A percentile compares a stretch with the other conserved stretches of the same genome.
Evolutionary conservation across 2,888 invertebrate genomes (phyloP).

Genomic region (Leucophenga maculata): DNA sequence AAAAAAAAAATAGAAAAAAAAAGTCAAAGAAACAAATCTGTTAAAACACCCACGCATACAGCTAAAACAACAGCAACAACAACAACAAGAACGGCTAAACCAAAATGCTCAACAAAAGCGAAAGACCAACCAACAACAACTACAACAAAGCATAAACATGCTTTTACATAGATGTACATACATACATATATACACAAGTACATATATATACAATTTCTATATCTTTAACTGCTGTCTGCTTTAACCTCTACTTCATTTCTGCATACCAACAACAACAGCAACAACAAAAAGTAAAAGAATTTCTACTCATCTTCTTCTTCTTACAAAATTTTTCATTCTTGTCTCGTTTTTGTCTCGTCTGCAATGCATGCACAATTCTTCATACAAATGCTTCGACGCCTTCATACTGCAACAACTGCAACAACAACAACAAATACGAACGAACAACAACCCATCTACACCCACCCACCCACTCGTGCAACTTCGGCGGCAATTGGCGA

Average conservation of each 20-base stretch:
- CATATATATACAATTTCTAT: constrained; percentile 1
- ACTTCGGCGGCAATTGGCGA: constrained; percentile 30
- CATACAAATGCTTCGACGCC: constrained; percentile 19
- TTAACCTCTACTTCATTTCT: constrained; percentile 41
- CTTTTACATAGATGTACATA: constrained; percentile 21
- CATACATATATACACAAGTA: not conserved
- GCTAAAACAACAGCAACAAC: constrained; percentile 39
- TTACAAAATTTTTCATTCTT: constrained; percentile 64
- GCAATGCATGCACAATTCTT: constrained; percentile 39
- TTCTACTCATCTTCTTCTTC: constrained; percentile 3
- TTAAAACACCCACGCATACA: constrained; percentile 40
- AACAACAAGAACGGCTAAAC: not conserved
- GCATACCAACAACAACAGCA: constrained; percentile 25
- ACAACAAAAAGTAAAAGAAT: constrained; percentile 34
- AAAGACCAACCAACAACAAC: not conserved
- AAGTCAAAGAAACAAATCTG: constrained; percentile 47
- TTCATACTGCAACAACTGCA: not conserved
- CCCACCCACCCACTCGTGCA: constrained; percentile 35
- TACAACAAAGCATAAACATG: constrained; percentile 31
- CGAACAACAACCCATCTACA: constrained; percentile 26
- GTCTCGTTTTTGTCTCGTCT: constrained; percentile 62
- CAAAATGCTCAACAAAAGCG: not conserved
- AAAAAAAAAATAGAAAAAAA: not conserved
- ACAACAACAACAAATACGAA: too few species aligned
- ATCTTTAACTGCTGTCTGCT: constrained; percentile 28